Evolutionary conservation across 2,797 vertebrate genomes (phyloP), one percentile per base, ranked within the genome.

Genomic region (Octomys mimax): DNA sequence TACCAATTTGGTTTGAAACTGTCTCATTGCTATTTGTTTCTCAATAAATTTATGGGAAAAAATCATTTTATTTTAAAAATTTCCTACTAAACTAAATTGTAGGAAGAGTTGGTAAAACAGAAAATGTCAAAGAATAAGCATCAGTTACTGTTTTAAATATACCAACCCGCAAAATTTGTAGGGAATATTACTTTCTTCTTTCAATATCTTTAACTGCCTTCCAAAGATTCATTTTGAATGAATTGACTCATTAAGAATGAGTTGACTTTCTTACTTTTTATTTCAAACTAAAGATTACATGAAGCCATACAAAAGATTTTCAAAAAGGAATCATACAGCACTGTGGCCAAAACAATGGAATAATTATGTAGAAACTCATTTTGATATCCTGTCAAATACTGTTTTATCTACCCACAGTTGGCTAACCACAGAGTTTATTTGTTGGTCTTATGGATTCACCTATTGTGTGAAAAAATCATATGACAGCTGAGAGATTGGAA

Each of bases 121-220:
- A 59, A 81, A 91, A 89, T 91, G 19, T 59, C 91, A 95, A 57
- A 0, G 3, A 54, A 83, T 81, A 54, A 7, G 6, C 24, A 31
- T 70, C 12, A 57, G 39, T 85, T 93, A 54, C 18, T 68, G 52
- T 80, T 84, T 96, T 66, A 91, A 96, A 95, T 89, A 73, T 2
- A 66, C 42, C n/a, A 75, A 26, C n/a, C 54, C 57, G 49, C 18
- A 82, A 80, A 95, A 80, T 78, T 36, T 71, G 73, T 73, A 71
- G 16, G 11, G 87, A 89, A 64, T 78, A 28, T 87, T 94, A 73
- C 8, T 54, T 7, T 5, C 13, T 78, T 52, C 42, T 28, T 92
- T 84, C 54, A 59, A 31, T 71, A 31, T 46, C 64, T 95, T 89
- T 46, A 75, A 66, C 68, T 18, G 39, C 57, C 77, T 86, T 85